These are phyloP conservation scores for Papilio dardanus DNA, from an alignment of 1,140 invertebrate species.

Conservation along the genomic window DNA sequence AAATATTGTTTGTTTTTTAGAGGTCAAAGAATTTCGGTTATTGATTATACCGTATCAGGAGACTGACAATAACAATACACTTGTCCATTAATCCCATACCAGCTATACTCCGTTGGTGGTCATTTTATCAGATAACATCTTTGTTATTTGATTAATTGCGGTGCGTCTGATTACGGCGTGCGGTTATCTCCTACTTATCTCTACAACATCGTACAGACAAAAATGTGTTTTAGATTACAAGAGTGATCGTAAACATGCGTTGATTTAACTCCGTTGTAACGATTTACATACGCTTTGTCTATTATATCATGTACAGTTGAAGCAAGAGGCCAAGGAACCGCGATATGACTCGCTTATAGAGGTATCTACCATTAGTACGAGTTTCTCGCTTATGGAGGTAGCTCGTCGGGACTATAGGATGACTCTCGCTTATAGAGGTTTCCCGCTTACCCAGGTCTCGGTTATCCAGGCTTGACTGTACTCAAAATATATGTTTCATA, in stretches of 20 bases:
- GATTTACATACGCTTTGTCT: slow-evolving; percentile 30
- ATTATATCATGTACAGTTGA: too few relatives aligned
- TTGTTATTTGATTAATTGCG: slow-evolving; percentile 61
- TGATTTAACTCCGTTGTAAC: slow-evolving; percentile 41
- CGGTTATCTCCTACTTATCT: slow-evolving; percentile 56
- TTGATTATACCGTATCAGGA: background rate
- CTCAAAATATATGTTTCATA: too few relatives aligned
- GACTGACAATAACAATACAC: slow-evolving; percentile 30
- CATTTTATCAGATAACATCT: slow-evolving; percentile 54
- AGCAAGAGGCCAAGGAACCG: too few relatives aligned
- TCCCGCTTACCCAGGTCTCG: too few relatives aligned
- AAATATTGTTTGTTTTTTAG: background rate
- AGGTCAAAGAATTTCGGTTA: background rate
- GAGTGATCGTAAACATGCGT: slow-evolving; percentile 50
- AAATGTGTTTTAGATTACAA: slow-evolving; percentile 42
- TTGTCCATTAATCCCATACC: slow-evolving; percentile 20
- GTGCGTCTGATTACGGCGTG: slow-evolving; percentile 53
- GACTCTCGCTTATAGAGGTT: too few relatives aligned
- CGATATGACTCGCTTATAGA: too few relatives aligned
- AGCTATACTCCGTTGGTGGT: slow-evolving; percentile 49
- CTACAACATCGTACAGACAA: slow-evolving; percentile 47
- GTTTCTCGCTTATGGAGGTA: background rate
- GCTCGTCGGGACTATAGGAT: too few relatives aligned
- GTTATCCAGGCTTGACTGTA: too few relatives aligned
- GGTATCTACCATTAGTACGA: too few relatives aligned